Conservation (phyloP, 2,113 vertebrate genomes). For the Sander lucioperca region DNA sequence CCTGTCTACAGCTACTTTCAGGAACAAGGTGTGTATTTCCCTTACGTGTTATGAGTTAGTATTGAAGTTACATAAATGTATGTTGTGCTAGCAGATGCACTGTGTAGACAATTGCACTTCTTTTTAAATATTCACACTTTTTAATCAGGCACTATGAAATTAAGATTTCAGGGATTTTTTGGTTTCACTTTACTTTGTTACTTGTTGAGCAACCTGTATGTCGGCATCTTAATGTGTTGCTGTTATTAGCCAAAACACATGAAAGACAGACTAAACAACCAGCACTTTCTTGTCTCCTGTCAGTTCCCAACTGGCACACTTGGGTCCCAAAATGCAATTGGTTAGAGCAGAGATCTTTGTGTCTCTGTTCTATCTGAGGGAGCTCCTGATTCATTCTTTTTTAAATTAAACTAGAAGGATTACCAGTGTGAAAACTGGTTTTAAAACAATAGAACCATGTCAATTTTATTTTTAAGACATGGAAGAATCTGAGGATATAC, state of each 20-base stretch:
- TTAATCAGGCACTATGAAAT: not conserved
- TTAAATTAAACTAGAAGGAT: conserved; percentile 67
- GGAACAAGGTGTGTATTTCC: not conserved
- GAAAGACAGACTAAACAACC: conserved; percentile 23
- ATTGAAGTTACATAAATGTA: not conserved
- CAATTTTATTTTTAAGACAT: conserved; percentile 58
- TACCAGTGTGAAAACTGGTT: conserved; percentile 55
- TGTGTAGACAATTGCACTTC: not conserved
- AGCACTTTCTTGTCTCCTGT: conserved; percentile 14
- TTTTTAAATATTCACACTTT: not conserved
- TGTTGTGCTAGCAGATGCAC: not conserved
- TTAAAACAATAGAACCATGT: conserved; percentile 67
- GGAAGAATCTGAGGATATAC: conserved; percentile 48
- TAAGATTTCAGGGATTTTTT: not conserved
- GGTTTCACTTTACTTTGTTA: no score
- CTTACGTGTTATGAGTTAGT: not conserved
- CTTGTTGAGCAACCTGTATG: conserved; percentile 49
- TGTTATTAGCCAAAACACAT: conserved; percentile 45
- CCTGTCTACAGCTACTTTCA: not conserved
- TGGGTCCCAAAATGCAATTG: conserved; percentile 9
- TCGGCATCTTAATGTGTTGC: conserved; percentile 29
- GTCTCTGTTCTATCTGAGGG: conserved; percentile 34
- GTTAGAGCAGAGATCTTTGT: conserved; percentile 1
- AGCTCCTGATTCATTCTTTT: conserved; percentile 31
- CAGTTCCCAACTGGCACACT: not conserved